These are phyloP conservation scores for Tragopan temminckii DNA, from an alignment of 2,797 vertebrate species.

Conservation along the genomic window DNA sequence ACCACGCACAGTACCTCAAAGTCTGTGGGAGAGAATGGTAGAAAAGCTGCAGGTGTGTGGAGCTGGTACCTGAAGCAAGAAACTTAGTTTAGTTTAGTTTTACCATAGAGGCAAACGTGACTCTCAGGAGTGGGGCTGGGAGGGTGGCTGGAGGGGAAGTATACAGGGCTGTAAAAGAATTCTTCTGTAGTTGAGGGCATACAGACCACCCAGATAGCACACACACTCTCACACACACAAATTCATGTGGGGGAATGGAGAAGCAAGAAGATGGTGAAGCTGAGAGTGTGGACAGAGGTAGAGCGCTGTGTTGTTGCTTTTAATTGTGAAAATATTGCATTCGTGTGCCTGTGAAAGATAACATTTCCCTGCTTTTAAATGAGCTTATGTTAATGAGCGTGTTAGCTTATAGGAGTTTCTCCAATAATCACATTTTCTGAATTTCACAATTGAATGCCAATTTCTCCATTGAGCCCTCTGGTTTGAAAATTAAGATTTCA, in stretches of 20 bases:
- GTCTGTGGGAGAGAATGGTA: conserved; percentile 54
- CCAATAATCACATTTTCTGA: conserved; percentile 42
- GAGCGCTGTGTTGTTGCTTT: conserved; percentile 37
- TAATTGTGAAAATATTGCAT: conserved; percentile 21
- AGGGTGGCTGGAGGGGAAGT: not conserved
- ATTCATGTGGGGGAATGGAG: not conserved
- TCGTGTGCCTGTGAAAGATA: conserved; percentile 35
- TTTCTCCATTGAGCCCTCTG: conserved; percentile 53
- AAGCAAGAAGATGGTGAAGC: not conserved
- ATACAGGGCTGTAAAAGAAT: not conserved
- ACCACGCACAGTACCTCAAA: conserved; percentile 51
- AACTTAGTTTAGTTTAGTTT: not conserved
- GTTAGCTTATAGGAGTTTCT: conserved; percentile 37
- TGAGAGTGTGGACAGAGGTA: conserved; percentile 23
- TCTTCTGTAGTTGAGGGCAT: not conserved
- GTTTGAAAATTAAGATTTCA: conserved; percentile 55
- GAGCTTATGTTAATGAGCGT: conserved; percentile 48
- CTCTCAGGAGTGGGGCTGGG: not conserved
- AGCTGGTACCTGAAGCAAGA: conserved; percentile 13
- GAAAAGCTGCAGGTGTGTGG: conserved; percentile 44
- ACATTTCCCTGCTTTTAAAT: conserved; percentile 44
- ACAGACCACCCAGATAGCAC: not conserved
- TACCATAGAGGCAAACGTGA: not conserved
- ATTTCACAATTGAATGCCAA: conserved; percentile 51
- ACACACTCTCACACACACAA: not conserved